phyloP scores from a whole-genome alignment of 2,113 vertebrate genomes.

The Crypturellus undulatus region DNA sequence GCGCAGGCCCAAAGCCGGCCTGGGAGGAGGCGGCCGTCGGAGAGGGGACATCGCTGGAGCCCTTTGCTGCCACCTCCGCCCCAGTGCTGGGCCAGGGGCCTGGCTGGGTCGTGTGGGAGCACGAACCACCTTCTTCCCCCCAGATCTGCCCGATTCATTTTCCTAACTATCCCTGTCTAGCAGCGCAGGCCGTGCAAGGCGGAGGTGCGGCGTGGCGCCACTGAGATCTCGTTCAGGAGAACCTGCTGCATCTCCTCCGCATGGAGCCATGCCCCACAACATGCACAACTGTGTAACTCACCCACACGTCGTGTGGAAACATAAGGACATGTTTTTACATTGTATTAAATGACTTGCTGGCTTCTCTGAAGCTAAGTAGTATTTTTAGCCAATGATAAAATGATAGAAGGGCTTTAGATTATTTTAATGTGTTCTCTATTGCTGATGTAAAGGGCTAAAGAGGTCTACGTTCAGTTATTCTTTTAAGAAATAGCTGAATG shows the following conservation, averaged over 20 bases:
- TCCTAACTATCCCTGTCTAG: background rate
- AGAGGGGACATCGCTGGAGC: background rate
- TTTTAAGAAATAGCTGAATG: background rate
- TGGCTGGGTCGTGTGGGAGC: too few relatives aligned
- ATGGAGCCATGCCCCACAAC: background rate
- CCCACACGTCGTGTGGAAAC: background rate
- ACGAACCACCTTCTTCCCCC: fast-evolving
- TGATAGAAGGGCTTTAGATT: background rate
- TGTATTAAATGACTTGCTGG: conserved; percentile 5
- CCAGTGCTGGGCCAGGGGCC: too few relatives aligned
- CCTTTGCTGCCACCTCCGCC: background rate
- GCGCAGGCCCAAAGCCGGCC: background rate
- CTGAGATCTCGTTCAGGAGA: conserved; percentile 14
- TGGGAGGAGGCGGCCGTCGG: background rate
- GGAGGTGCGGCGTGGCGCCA: background rate
- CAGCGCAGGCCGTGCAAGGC: background rate
- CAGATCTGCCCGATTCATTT: background rate
- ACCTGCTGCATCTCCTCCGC: background rate
- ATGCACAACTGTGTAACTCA: background rate
- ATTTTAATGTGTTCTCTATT: background rate
- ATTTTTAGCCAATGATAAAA: background rate
- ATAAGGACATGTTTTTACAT: background rate
- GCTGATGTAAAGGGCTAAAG: background rate
- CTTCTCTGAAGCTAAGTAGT: background rate
- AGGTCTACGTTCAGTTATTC: background rate